Evolutionary conservation across 2,888 invertebrate species (phyloP), one percentile per base, ranked within the genome.

Genomic region (Mystacides longicornis): DNA sequence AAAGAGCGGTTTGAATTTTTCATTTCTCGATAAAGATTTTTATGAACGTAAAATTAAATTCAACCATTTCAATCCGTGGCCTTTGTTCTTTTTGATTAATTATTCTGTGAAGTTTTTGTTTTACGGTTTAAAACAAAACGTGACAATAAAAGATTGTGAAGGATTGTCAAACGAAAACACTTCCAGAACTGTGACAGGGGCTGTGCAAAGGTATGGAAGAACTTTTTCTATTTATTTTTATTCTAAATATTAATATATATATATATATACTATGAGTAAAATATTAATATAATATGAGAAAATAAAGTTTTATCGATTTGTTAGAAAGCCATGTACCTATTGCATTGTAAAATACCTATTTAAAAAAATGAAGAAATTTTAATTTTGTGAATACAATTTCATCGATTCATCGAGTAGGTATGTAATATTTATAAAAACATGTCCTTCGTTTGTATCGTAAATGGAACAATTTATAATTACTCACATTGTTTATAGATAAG

Each of bases 151-250:
- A 9, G 57, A 57, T 51, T 51, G 52, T 9, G 47, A 31, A 20
- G 31, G 47, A 4, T 37, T 27, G 16, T n/a, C 22, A 14, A 19
- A 47, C 1, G 42, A 48, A 19, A 49, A 57, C 22, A 20, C 48
- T 14, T 54, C 57, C 3, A 46, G 51, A 19, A 9, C 18, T 18
- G 49, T 57, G 19, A 45, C 45, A 27, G 27, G 48, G 23, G 14
- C 16, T 18, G 33, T 57, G 3, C 51, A 57, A 54, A 51, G 22
- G 57, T 57, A 43, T n/a, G 49, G 11, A 43, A 43, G 18, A 18
- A n/a, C 16, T n/a, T 43, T n/a, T 43, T n/a, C 5, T 43, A 43
- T 43, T 4, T 43, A 43, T n/a, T 43, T 43, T 5, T 43, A 18
- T 43, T 43, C 18, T 9, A 9, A 43, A 43, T 43, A 43, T 43